These are phyloP conservation scores for Heteractis magnifica DNA, from an alignment of 92 coral and sea anemone genomes.

Conservation along the genomic window DNA sequence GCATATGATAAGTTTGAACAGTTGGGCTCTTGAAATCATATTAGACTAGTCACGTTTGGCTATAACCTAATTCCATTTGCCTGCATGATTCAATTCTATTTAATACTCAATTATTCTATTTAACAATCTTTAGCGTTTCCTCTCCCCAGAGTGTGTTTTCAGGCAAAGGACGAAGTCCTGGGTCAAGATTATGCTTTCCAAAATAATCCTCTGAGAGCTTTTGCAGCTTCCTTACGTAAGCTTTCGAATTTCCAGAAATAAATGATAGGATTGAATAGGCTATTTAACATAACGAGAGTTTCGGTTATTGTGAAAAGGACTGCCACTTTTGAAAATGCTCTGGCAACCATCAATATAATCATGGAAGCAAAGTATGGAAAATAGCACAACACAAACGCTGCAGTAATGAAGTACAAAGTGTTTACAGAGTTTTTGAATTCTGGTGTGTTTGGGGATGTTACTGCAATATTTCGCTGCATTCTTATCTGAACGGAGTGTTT, in stretches of 20 bases:
- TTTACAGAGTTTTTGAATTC: background rate
- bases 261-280: conserved; percentile 7
- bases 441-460: background rate
- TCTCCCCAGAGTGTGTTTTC: background rate
- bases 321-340: background rate
- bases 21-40: too few species aligned
- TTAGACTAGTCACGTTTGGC: too few species aligned
- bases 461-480: background rate
- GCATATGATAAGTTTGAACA: too few species aligned
- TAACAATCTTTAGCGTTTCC: too few species aligned
- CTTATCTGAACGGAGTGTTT: conserved; percentile 4
- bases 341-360: too few species aligned
- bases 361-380: background rate
- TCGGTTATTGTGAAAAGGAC: background rate
- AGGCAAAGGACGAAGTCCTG: background rate
- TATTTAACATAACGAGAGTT: conserved; percentile 4
- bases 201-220: too few species aligned
- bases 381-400: conserved; percentile 2
- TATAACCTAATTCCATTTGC: too few species aligned
- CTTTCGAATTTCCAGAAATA: conserved; percentile 11
- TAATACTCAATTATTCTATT: too few species aligned
- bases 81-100: too few species aligned
- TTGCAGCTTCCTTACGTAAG: background rate
- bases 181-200: background rate
- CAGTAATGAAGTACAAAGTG: background rate